Evolutionary conservation across 2,113 vertebrate species (phyloP), one percentile per base, ranked within the genome.

Genomic region (Daphoenositta chrysoptera): DNA sequence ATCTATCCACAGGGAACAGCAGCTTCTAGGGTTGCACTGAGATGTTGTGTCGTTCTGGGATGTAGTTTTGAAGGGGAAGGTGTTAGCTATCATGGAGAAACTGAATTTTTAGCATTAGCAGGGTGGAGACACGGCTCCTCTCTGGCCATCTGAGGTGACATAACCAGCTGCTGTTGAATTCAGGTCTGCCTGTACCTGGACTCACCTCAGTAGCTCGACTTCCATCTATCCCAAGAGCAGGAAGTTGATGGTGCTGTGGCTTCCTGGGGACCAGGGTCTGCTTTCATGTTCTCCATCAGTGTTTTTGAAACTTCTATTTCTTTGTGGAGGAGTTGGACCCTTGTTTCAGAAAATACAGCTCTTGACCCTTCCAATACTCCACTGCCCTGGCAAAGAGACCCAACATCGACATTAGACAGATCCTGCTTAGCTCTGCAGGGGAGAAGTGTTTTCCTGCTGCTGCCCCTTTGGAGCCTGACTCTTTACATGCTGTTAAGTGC

Each of bases 11-110:
- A 69, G 30, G 20, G 23, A 10, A 28, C 31, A 20, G 11, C 31
- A 15, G 1, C 13, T 76, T 42, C 68, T 31, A 47, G 26, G 15
- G 9, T 6, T 51, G 3, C 16, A 28, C 27, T 40, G 54, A 66
- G 37, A 5, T 16, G 33, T 4, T 5, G 0, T 14, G 11, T 15
- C 31, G 35, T 19, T 37, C 61, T 68, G 61, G 7, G 8, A 17
- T 6, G 4, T 5, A 19, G 9, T 47, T 83, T 54, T 50, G 56
- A 48, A 61, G 39, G 33, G 9, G 70, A n/a, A 72, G 24, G 11
- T 30, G 20, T 31, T 58, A 66, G 7, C 20, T 80, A 1, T 6
- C 18, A 23, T 3, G 3, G 18, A 60, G 9, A 91, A 9, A 13
- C 18, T 42, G 37, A 14, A 21, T 47, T 89, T 20, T 54, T 35